Percentiles rank a stretch among this genome's conserved stretches.
phyloP scores from a whole-genome alignment of 2,797 vertebrate genomes.

The Enteromius treurensis region DNA sequence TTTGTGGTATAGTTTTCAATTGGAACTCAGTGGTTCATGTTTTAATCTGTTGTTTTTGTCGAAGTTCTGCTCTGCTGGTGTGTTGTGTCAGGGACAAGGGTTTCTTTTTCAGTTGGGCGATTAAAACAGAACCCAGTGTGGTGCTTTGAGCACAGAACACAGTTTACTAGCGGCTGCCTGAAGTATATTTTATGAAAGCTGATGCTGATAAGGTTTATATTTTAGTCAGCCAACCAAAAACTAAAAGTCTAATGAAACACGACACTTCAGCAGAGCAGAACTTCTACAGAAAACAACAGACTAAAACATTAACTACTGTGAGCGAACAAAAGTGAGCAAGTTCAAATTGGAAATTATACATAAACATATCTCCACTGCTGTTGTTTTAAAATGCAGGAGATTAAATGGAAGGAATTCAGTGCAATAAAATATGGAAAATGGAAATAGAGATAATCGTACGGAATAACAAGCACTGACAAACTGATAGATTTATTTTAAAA shows the following conservation, averaged over 20 bases:
- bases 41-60: conserved; percentile 22
- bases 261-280: conserved; percentile 23
- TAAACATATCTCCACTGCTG: background rate
- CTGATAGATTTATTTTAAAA: too few relatives aligned
- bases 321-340: background rate
- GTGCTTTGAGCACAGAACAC: conserved; percentile 4
- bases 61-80: conserved; percentile 4
- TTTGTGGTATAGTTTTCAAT: background rate
- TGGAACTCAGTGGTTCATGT: background rate
- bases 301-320: conserved; percentile 12
- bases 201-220: conserved; percentile 30
- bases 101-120: conserved; percentile 15
- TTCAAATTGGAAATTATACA: background rate
- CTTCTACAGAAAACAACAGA: conserved; percentile 12
- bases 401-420: background rate
- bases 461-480: background rate
- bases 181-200: conserved; percentile 18
- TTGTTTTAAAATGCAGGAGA: background rate
- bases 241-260: conserved; percentile 8
- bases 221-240: conserved; percentile 29
- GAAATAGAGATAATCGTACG: background rate
- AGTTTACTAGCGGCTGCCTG: conserved; percentile 1
- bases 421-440: background rate
- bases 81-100: conserved; percentile 11
- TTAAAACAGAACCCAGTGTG: conserved; percentile 23